A percentile compares a stretch with the other conserved stretches of the same genome.
These are phyloP conservation scores for Drosophila prosaltans DNA, from an alignment of 1,140 invertebrate species.

Conservation along the genomic window DNA sequence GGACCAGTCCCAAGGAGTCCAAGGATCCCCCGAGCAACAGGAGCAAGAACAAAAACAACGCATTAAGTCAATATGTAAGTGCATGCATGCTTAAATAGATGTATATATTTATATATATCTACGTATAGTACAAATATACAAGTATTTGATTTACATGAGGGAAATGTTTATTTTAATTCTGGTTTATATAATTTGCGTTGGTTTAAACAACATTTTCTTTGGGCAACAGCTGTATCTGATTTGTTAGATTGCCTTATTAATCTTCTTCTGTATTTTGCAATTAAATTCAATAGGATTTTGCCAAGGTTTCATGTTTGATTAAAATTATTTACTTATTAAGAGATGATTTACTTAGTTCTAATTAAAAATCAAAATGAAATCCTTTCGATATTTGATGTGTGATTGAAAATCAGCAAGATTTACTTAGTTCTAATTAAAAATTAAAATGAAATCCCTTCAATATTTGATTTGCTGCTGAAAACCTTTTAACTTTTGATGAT, in stretches of 20 bases:
- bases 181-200: constrained; percentile 11
- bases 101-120: constrained; percentile 3
- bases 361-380: neutral
- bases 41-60: constrained; percentile 29
- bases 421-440: too few relatives aligned
- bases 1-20: constrained; percentile 17
- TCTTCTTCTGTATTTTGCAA: constrained; percentile 32
- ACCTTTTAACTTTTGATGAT: too few relatives aligned
- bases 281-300: constrained; percentile 43
- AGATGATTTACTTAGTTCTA: constrained; percentile 8
- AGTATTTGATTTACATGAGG: constrained; percentile 14
- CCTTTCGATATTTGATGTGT: neutral
- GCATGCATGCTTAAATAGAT: constrained; percentile 10
- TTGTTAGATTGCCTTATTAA: constrained; percentile 37
- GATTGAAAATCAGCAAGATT: neutral
- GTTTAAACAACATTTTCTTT: constrained; percentile 32
- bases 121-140: neutral
- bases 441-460: too few relatives aligned
- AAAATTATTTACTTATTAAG: constrained; percentile 19
- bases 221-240: constrained; percentile 12
- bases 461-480: too few relatives aligned
- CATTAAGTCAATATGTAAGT: constrained; percentile 69
- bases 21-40: neutral
- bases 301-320: constrained; percentile 26
- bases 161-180: constrained; percentile 16